These are phyloP conservation scores for Chironomus tentans DNA, from an alignment of 2,888 invertebrate genomes.

Conservation along the genomic window DNA sequence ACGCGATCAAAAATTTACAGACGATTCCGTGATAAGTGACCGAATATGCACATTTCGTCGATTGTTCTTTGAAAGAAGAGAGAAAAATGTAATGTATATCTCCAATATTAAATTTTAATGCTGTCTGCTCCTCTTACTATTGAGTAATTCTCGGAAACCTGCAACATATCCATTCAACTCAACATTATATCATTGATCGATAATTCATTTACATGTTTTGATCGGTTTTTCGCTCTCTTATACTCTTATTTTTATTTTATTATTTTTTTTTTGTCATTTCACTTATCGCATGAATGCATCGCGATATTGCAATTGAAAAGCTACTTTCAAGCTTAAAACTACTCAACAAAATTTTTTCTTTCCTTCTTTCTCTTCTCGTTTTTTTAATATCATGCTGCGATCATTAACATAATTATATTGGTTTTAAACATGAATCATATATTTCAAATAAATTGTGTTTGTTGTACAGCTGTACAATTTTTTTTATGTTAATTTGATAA, in stretches of 20 bases:
- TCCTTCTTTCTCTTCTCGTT: too few relatives aligned
- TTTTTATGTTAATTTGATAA: neutral
- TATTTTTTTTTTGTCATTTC: neutral
- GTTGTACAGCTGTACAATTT: neutral
- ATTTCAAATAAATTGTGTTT: neutral
- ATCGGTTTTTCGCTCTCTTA: neutral
- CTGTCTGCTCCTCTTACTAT: neutral
- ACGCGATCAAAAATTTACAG: neutral
- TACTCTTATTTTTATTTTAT: too few relatives aligned
- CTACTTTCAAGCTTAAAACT: neutral
- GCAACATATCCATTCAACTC: neutral
- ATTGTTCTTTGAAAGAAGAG: neutral
- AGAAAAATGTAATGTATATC: neutral
- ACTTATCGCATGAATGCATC: neutral
- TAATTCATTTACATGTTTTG: neutral
- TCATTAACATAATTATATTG: slow-evolving; percentile 4
- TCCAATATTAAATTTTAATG: neutral
- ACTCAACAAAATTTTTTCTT: too few relatives aligned
- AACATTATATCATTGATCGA: neutral
- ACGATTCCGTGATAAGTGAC: neutral
- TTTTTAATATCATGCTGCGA: neutral
- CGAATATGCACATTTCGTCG: neutral
- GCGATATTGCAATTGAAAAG: neutral
- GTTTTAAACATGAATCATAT: slow-evolving; percentile 1
- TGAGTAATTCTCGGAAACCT: neutral